A percentile compares a stretch with the other conserved stretches of the same genome.
phyloP scores from a whole-genome alignment of 2,888 invertebrate species.

The Hoplodrina blanda region DNA sequence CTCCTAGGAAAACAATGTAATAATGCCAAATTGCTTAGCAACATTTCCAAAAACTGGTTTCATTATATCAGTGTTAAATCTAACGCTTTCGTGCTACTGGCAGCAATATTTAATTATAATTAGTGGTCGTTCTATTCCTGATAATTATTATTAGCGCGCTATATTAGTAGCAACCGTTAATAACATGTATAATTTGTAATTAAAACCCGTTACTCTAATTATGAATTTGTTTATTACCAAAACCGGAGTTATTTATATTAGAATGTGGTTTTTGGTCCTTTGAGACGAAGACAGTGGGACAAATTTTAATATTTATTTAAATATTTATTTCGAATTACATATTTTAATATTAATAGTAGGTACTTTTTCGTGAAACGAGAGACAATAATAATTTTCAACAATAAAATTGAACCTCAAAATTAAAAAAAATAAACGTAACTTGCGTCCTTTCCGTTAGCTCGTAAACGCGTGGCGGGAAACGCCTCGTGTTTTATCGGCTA shows the following conservation, averaged over 20 bases:
- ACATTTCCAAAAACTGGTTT: neutral
- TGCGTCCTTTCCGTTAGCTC: slow-evolving; percentile 29
- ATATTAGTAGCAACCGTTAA: neutral
- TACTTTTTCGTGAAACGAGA: no score
- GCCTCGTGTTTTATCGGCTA: slow-evolving; percentile 56
- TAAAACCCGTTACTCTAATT: slow-evolving; percentile 6
- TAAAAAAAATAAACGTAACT: neutral
- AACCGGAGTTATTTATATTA: neutral
- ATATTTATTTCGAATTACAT: no score
- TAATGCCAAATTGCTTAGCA: neutral
- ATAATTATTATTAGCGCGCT: slow-evolving; percentile 5
- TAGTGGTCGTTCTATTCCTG: slow-evolving; percentile 4
- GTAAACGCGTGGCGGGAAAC: slow-evolving; percentile 50
- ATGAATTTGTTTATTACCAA: neutral
- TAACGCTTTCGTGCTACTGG: neutral
- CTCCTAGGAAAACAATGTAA: neutral
- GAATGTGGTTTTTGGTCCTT: neutral
- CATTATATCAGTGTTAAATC: neutral
- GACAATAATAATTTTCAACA: no score
- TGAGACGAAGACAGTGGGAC: neutral
- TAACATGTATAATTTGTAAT: slow-evolving; percentile 21
- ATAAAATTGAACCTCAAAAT: no score
- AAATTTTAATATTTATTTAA: neutral
- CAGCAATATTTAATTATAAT: slow-evolving; percentile 17
- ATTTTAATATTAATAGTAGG: no score